Evolutionary conservation across 2,797 vertebrate species (phyloP), one percentile per base, ranked within the genome.

Genomic region (Cephalopachus bancanus): DNA sequence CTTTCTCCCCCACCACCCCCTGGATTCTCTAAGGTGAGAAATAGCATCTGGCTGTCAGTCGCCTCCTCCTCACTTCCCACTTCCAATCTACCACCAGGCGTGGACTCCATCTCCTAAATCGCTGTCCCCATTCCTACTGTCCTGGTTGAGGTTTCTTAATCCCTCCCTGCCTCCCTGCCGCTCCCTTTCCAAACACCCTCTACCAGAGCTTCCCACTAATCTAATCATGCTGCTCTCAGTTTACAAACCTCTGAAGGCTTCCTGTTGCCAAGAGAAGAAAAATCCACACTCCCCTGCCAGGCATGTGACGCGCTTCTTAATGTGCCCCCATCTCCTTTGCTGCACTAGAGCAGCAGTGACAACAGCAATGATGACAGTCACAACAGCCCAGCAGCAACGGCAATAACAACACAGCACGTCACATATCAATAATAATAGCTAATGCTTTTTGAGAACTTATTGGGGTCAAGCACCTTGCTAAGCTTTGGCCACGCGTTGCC

Each of bases 251-350:
- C 44, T 22, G 7, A 87, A 78, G 81, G 28, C 26, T 78, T 80
- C 87, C 75, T 64, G 67, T n/a, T 80, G 86, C 75, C 92, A 69
- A 92, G 72, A 62, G 72, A 20, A 92, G 81, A 67, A 72, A 44
- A 65, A 89, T 2, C 88, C 83, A 44, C 19, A 59, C 55, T 44
- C 33, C 60, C 57, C 14, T 10, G 20, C 72, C 71, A 76, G 84
- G 49, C 79, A 2, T 7, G 12, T 2, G 16, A 83, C 11, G 51
- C 55, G 20, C 44, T 67, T 10, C 44, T 17, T 10, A 22, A 11
- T 2, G 17, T 7, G 80, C 53, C 33, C 65, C 28, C 15, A 51
- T 71, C 74, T n/a, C 57, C 33, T 64, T 17, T 26, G 51, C 4
- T 0, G 67, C 15, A 0, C 6, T 14, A 12, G 28, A 89, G 85